Percentiles rank a stretch among this genome's conserved stretches.
These are phyloP conservation scores for Hipposideros armiger DNA, from an alignment of 2,113 vertebrate genomes.

Conservation along the genomic window DNA sequence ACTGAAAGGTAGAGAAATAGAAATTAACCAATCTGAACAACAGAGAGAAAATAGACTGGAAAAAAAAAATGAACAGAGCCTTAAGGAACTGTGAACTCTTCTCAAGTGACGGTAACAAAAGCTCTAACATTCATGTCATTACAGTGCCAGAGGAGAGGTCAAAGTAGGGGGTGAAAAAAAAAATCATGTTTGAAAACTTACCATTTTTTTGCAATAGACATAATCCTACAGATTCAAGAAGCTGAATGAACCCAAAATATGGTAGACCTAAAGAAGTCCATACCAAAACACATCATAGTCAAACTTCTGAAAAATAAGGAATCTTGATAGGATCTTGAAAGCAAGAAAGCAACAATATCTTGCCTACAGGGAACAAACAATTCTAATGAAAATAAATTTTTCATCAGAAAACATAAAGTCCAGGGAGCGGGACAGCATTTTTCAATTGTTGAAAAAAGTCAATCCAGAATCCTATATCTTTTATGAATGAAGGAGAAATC, in stretches of 20 bases:
- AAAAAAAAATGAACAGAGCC: background rate
- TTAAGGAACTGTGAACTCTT: background rate
- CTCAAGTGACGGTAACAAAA: background rate
- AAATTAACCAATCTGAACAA: background rate
- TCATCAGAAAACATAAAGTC: background rate
- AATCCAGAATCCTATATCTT: background rate
- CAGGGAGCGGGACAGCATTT: background rate
- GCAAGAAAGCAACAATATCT: background rate
- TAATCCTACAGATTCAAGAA: background rate
- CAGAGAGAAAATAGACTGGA: background rate
- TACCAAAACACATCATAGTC: background rate
- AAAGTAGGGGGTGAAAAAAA: background rate
- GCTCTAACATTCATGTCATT: background rate
- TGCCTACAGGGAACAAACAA: background rate
- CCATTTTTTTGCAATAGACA: background rate
- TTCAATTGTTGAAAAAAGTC: background rate
- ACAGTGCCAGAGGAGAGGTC: background rate
- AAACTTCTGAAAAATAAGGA: background rate
- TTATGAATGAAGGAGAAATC: background rate
- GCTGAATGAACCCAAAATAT: background rate
- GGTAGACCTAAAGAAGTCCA: background rate
- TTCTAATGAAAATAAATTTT: background rate
- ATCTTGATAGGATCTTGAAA: background rate
- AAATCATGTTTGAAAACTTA: background rate
- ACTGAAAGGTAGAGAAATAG: background rate